Evolutionary conservation across 1,140 invertebrate species (phyloP).

Genomic region (Drosophila erecta): DNA sequence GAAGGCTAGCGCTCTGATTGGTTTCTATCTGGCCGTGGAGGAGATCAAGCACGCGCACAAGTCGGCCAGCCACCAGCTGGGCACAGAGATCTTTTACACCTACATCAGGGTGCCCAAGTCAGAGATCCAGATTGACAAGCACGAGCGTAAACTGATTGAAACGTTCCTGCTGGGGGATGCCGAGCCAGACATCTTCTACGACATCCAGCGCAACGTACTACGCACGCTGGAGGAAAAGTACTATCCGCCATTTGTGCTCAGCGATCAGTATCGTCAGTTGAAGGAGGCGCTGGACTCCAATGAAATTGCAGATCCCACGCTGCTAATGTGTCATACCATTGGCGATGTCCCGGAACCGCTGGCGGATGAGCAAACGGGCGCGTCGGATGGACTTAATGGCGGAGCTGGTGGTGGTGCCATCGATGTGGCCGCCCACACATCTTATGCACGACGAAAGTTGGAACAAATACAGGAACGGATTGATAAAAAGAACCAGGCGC

Average conservation of each 20-base stretch:
- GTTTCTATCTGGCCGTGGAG: conserved; percentile 95
- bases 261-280: conserved; percentile 93
- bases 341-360: conserved; percentile 54
- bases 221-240: conserved; percentile 93
- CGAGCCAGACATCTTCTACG: conserved; percentile 94
- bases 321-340: conserved; percentile 59
- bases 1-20: conserved; percentile 91
- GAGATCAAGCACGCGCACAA: conserved; percentile 90
- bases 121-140: conserved; percentile 88
- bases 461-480: conserved; percentile 92
- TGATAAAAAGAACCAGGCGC: conserved; percentile 91
- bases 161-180: conserved; percentile 92
- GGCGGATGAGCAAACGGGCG: conserved; percentile 74
- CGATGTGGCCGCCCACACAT: conserved; percentile 92
- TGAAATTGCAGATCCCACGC: conserved; percentile 85
- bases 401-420: conserved; percentile 85
- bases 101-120: conserved; percentile 92
- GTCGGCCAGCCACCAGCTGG: conserved; percentile 93
- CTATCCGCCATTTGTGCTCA: conserved; percentile 94
- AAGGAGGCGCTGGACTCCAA: conserved; percentile 89
- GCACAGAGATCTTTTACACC: conserved; percentile 95
- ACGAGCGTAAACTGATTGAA: conserved; percentile 91
- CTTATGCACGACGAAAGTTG: conserved; percentile 92
- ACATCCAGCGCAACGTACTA: conserved; percentile 92
- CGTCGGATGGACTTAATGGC: conserved; percentile 53